Evolutionary conservation across 2,888 invertebrate species (phyloP), one percentile per base, ranked within the genome.

Genomic region (Nowickia ferox): DNA sequence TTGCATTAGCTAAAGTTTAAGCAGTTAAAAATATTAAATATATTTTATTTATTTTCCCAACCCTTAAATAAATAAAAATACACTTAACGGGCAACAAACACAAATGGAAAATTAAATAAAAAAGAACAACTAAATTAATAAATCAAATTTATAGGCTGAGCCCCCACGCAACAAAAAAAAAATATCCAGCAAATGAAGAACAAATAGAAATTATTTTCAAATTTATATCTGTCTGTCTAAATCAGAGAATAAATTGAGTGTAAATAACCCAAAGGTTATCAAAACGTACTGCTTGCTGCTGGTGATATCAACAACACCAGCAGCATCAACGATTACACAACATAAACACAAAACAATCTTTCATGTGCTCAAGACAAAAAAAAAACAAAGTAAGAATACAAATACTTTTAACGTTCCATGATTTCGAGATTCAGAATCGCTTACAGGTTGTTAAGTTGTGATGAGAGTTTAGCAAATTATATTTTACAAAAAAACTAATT

Each of bases 191-290:
- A 63, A 51, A 65, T 2, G 11, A 53, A 13, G 38, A 38, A 76
- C 55, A 63, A 68, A 59, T 11, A 4, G n/a, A 48, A 66, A 69
- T 63, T 48, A 82, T 61, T 75, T 79, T 63, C 9, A 59, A 71
- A 72, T 72, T 78, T 59, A 68, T 68, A 40, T 61, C 72, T 71
- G 84, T 69, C 74, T 75, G 46, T 57, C 55, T 61, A 84, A 61
- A 69, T 63, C 75, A 80, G 75, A 76, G 51, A 76, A 51, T 40
- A 68, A 78, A 74, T 74, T 79, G 75, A 69, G 69, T 75, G 78
- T 75, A 75, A 69, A 71, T 84, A 69, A 75, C 71, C 69, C 51
- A 30, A 57, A 69, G 79, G 63, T 71, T 84, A 79, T 63, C 63
- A 61, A 66, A n/a, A 48, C 38, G 51, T 55, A 38, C 22, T 9